Evolutionary conservation across 2,888 invertebrate species (phyloP).

Genomic region (Phrixothrix hirtus): DNA sequence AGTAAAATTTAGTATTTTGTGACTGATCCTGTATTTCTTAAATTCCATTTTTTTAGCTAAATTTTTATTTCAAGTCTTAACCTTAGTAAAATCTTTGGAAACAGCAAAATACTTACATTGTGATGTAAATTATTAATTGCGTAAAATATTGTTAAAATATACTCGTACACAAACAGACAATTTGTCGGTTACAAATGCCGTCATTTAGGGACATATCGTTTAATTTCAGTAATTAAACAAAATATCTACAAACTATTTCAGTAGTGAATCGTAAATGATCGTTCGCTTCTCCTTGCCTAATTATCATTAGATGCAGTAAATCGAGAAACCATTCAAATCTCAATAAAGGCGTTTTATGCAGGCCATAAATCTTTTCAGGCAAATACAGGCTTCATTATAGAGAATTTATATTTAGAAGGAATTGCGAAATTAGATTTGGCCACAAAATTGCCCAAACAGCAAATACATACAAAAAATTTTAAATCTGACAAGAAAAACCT

Average conservation of each 20-base stretch:
- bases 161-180: too few relatives aligned
- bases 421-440: neutral
- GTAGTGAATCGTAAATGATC: slow-evolving; percentile 8
- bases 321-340: slow-evolving; percentile 2
- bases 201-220: too few relatives aligned
- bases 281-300: slow-evolving; percentile 6
- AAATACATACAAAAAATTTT: neutral
- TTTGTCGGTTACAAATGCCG: too few relatives aligned
- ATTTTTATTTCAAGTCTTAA: too few relatives aligned
- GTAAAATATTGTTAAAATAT: neutral
- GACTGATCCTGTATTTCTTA: too few relatives aligned
- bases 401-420: neutral
- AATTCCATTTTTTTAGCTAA: too few relatives aligned
- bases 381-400: neutral
- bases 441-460: neutral
- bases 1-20: too few relatives aligned
- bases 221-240: too few relatives aligned
- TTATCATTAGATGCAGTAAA: slow-evolving; percentile 5
- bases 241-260: slow-evolving; percentile 2
- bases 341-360: slow-evolving; percentile 9
- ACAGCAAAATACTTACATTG: neutral
- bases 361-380: neutral
- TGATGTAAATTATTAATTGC: neutral
- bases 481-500: neutral
- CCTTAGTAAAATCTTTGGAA: neutral